Percentiles rank a stretch among this genome's conserved stretches.
Conservation (phyloP, 2,888 invertebrate species). For the Nebria brevicollis region DNA sequence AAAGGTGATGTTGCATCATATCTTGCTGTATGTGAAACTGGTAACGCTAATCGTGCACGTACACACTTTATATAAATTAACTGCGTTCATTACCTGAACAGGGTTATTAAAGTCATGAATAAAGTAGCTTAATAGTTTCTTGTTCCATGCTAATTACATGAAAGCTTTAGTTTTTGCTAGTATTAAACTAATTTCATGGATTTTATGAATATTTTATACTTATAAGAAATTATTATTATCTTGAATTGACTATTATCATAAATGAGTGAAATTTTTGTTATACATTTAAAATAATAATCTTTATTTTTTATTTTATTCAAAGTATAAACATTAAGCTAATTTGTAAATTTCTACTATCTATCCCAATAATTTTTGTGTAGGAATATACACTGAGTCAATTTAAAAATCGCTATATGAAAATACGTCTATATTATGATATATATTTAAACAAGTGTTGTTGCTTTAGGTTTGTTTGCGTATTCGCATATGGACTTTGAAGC, state of each 20-base stretch:
- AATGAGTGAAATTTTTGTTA: too few relatives aligned
- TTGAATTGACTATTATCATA: too few relatives aligned
- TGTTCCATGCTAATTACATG: background rate
- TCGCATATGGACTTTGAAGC: slow-evolving; percentile 67
- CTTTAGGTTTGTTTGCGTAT: slow-evolving; percentile 64
- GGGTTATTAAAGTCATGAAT: background rate
- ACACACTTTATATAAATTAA: background rate
- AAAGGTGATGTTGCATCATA: background rate
- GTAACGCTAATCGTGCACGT: background rate
- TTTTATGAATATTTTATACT: background rate
- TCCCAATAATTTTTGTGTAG: too few relatives aligned
- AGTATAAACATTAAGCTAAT: too few relatives aligned
- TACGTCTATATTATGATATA: background rate
- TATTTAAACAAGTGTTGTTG: background rate
- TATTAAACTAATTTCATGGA: background rate
- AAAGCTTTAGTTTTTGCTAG: background rate
- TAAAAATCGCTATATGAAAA: too few relatives aligned
- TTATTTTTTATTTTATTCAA: too few relatives aligned
- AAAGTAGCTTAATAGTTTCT: background rate
- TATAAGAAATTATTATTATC: too few relatives aligned
- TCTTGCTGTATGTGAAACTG: background rate
- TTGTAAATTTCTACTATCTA: too few relatives aligned
- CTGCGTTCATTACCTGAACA: background rate
- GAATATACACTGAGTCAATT: too few relatives aligned
- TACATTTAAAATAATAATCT: too few relatives aligned